These are phyloP conservation scores for Actias luna DNA, from an alignment of 2,888 invertebrate genomes.

Conservation along the genomic window DNA sequence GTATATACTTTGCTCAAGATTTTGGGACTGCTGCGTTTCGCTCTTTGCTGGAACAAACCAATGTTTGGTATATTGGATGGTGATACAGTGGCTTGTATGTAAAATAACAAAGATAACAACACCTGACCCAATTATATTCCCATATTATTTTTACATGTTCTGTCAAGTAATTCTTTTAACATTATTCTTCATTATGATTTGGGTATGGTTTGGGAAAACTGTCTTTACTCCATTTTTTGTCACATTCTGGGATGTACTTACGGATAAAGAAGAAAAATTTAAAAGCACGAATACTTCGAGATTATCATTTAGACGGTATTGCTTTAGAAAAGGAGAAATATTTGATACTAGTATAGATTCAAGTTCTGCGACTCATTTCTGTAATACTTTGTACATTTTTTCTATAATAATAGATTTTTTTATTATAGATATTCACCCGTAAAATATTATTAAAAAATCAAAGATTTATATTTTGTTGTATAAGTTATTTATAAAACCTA, in stretches of 20 bases:
- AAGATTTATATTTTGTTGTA: background rate
- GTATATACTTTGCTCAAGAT: constrained; percentile 53
- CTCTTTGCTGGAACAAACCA: constrained; percentile 64
- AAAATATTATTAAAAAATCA: background rate
- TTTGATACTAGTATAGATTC: constrained; percentile 44
- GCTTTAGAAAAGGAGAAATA: constrained; percentile 69
- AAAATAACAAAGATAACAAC: constrained; percentile 59
- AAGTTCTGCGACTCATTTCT: background rate
- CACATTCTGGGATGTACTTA: constrained; percentile 40
- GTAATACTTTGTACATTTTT: constrained; percentile 12
- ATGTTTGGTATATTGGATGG: constrained; percentile 65
- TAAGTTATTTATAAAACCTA: background rate
- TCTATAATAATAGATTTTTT: constrained; percentile 17
- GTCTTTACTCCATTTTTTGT: constrained; percentile 53
- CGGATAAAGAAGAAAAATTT: constrained; percentile 14
- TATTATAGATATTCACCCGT: constrained; percentile 13
- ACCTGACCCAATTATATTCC: constrained; percentile 63
- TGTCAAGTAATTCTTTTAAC: constrained; percentile 63
- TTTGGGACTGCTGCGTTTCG: constrained; percentile 58
- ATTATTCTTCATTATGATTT: constrained; percentile 45
- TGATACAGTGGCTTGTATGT: constrained; percentile 67
- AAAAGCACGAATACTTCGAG: constrained; percentile 28
- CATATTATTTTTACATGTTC: constrained; percentile 69
- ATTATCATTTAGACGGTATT: constrained; percentile 59
- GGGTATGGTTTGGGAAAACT: constrained; percentile 52